Conservation (phyloP, 2,113 vertebrate species). For the Gymnocephalus cernua region DNA sequence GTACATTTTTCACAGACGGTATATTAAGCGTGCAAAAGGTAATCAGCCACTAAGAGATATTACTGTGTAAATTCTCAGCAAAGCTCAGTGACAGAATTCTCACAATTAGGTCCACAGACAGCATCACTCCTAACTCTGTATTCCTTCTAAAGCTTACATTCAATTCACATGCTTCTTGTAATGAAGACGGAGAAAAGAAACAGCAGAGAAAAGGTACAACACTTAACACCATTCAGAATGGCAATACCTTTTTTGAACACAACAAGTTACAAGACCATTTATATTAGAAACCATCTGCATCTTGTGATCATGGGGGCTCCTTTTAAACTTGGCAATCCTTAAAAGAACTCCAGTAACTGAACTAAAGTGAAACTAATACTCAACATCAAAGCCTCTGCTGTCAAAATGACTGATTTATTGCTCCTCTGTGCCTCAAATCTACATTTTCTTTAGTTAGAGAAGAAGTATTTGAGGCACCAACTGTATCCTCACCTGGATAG, state of each 20-base stretch:
- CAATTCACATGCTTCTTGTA: not conserved
- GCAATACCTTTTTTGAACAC: not conserved
- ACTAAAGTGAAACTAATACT: not conserved
- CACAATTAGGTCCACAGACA: not conserved
- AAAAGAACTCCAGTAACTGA: not conserved
- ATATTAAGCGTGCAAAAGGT: not conserved
- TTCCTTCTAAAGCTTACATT: not conserved
- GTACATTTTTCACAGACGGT: not conserved
- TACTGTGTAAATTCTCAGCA: not conserved
- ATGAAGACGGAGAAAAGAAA: not conserved
- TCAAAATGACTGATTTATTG: not conserved
- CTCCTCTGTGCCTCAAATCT: not conserved
- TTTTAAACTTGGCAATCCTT: not conserved
- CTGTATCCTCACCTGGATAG: conserved; percentile 90
- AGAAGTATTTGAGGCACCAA: conserved; percentile 8
- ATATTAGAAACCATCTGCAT: conserved; percentile 4
- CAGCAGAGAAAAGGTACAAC: not conserved
- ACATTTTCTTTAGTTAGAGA: not conserved
- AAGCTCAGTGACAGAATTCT: not conserved
- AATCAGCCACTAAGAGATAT: not conserved
- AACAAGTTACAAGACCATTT: conserved; percentile 12
- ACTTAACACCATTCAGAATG: conserved; percentile 9
- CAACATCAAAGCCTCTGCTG: not conserved
- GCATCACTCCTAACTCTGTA: not conserved
- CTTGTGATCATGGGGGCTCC: not conserved